Conservation (phyloP, 92 coral and sea anemone genomes). For the Parazoanthus atlanticus region DNA sequence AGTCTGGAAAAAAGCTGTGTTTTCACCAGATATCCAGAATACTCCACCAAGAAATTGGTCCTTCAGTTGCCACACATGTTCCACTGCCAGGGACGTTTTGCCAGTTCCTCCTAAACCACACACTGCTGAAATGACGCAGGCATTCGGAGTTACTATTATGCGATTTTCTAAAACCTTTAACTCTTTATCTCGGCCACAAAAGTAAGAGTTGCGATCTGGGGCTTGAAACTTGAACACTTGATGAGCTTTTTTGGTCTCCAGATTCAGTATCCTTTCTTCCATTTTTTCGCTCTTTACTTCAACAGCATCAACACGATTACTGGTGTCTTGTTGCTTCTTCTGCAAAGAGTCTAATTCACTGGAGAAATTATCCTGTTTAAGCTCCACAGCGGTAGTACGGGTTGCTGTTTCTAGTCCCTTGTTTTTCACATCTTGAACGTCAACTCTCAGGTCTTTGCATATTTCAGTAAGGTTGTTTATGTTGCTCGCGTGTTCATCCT, state of each 20-base stretch:
- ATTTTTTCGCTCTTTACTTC: slow-evolving; percentile 37
- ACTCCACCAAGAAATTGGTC: slow-evolving; percentile 73
- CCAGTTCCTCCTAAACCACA: slow-evolving; percentile 91
- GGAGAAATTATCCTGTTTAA: slow-evolving; percentile 2
- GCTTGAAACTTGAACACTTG: slow-evolving; percentile 47
- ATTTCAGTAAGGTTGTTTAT: neutral
- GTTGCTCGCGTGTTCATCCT: slow-evolving; percentile 29
- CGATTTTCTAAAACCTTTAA: slow-evolving; percentile 42
- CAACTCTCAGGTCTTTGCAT: slow-evolving; percentile 7
- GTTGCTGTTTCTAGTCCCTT: neutral
- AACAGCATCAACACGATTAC: slow-evolving; percentile 32
- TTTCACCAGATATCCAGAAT: slow-evolving; percentile 90
- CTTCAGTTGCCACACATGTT: slow-evolving; percentile 66
- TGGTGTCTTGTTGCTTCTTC: slow-evolving; percentile 1
- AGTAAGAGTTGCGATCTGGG: slow-evolving; percentile 61
- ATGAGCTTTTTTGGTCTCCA: slow-evolving; percentile 25
- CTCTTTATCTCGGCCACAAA: slow-evolving; percentile 73
- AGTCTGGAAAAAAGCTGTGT: slow-evolving; percentile 53
- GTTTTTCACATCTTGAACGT: slow-evolving; percentile 11
- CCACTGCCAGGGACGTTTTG: slow-evolving; percentile 82
- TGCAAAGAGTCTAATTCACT: neutral
- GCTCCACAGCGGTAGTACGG: slow-evolving; percentile 24
- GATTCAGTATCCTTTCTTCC: slow-evolving; percentile 41
- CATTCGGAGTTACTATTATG: neutral
- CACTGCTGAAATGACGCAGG: slow-evolving; percentile 56